Evolutionary conservation across 2,888 invertebrate genomes (phyloP).

Genomic region (Heteromurus nitidus): DNA sequence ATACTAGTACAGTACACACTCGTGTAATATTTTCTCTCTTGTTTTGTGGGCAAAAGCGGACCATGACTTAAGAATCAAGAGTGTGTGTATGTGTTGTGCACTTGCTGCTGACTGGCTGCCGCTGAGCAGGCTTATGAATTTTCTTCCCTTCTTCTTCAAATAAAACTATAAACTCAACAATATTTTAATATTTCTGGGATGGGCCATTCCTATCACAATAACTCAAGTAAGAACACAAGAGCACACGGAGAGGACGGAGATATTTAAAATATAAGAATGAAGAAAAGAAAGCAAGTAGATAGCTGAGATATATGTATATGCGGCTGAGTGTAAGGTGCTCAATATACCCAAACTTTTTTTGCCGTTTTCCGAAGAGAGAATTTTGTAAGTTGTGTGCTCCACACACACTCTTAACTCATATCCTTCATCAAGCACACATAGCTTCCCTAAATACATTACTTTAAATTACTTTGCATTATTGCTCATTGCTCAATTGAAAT

Average conservation of each 20-base stretch:
- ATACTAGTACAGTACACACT: too few relatives aligned
- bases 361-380: neutral
- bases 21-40: too few relatives aligned
- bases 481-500: constrained; percentile 18
- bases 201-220: constrained; percentile 56
- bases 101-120: constrained; percentile 48
- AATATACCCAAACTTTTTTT: neutral
- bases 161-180: constrained; percentile 62
- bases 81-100: constrained; percentile 9
- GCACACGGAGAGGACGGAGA: constrained; percentile 25
- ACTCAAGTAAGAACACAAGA: constrained; percentile 48
- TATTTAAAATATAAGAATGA: constrained; percentile 11
- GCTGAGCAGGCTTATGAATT: constrained; percentile 43
- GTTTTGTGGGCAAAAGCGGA: too few relatives aligned
- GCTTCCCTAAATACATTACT: constrained; percentile 48
- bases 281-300: too few relatives aligned
- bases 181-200: constrained; percentile 58
- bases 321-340: neutral
- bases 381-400: constrained; percentile 12
- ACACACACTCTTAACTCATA: constrained; percentile 5
- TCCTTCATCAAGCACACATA: constrained; percentile 39
- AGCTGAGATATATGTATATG: too few relatives aligned
- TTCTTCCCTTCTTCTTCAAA: constrained; percentile 36
- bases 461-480: constrained; percentile 53
- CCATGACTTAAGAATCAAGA: neutral